Conservation (phyloP, 2,113 vertebrate genomes). For the Amblyopsis rosae region DNA sequence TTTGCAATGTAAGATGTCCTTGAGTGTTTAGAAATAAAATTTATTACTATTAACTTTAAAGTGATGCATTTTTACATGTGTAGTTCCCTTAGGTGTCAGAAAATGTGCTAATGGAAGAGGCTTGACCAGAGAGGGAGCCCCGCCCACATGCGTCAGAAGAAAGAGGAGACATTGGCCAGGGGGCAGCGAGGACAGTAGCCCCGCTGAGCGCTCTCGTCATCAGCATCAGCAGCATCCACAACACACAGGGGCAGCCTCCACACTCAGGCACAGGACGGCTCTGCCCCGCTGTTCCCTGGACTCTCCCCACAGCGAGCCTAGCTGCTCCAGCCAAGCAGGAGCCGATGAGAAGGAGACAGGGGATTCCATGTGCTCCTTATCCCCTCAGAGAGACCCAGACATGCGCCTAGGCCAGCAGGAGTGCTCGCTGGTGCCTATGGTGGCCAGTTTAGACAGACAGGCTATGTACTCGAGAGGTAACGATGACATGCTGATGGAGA, state of each 20-base stretch:
- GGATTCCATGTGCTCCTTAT: constrained; percentile 22
- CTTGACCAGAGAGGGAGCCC: not conserved
- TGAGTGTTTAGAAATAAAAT: too few relatives aligned
- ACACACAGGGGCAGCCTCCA: constrained; percentile 5
- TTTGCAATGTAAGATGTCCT: too few relatives aligned
- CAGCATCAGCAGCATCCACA: not conserved
- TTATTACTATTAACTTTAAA: too few relatives aligned
- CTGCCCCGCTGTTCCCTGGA: constrained; percentile 38
- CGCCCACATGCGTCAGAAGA: not conserved
- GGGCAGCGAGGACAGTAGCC: not conserved
- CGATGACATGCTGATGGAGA: constrained; percentile 20
- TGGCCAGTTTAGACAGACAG: constrained; percentile 14
- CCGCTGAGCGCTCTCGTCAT: not conserved
- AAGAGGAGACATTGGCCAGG: constrained; percentile 28
- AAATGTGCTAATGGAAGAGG: not conserved
- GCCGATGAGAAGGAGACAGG: constrained; percentile 15
- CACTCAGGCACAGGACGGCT: not conserved
- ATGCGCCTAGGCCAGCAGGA: constrained; percentile 48
- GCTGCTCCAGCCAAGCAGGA: constrained; percentile 16
- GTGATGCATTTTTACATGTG: not conserved
- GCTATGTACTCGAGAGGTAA: constrained; percentile 13
- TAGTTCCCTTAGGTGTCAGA: constrained; percentile 10
- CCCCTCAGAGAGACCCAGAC: constrained; percentile 26
- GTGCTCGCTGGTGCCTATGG: not conserved
- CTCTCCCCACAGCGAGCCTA: constrained; percentile 29